A percentile compares a stretch with the other conserved stretches of the same genome.
phyloP scores from a whole-genome alignment of 23 tunicate species.

The Pegea sp. region DNA sequence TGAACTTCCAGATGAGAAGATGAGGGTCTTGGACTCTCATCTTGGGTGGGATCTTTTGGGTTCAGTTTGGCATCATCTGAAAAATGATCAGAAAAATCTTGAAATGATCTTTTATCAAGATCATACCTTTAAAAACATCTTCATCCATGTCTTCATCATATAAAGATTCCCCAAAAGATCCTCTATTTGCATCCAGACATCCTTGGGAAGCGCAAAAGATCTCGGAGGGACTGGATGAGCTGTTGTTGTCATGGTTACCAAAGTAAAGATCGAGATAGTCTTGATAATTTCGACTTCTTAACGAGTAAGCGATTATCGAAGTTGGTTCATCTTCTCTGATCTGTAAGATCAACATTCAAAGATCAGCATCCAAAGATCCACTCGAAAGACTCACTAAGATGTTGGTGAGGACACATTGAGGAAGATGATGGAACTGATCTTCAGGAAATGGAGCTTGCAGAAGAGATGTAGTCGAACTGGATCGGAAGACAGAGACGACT shows the following conservation, averaged over 20 bases:
- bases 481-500: slow-evolving; percentile 12
- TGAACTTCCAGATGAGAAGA: slow-evolving; percentile 46
- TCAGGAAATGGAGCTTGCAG: slow-evolving; percentile 42
- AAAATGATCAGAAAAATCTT: no score
- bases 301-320: slow-evolving; percentile 67
- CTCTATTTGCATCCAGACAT: not conserved
- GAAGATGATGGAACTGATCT: slow-evolving; percentile 47
- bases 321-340: slow-evolving; percentile 73
- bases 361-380: not conserved
- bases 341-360: slow-evolving; percentile 1
- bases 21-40: not conserved
- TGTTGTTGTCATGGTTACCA: not conserved
- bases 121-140: slow-evolving; percentile 1
- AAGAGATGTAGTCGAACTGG: slow-evolving; percentile 6
- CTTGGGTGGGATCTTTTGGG: slow-evolving; percentile 3
- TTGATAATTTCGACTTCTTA: slow-evolving; percentile 14
- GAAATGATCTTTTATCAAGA: not conserved
- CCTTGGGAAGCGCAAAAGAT: not conserved
- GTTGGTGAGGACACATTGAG: slow-evolving; percentile 11
- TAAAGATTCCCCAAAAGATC: not conserved
- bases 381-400: slow-evolving; percentile 20
- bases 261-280: slow-evolving; percentile 1
- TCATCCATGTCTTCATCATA: not conserved
- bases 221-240: slow-evolving; percentile 5
- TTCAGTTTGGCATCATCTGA: not conserved